Conservation (phyloP, 2,888 invertebrate genomes). For the Drosophila koepferae region DNA sequence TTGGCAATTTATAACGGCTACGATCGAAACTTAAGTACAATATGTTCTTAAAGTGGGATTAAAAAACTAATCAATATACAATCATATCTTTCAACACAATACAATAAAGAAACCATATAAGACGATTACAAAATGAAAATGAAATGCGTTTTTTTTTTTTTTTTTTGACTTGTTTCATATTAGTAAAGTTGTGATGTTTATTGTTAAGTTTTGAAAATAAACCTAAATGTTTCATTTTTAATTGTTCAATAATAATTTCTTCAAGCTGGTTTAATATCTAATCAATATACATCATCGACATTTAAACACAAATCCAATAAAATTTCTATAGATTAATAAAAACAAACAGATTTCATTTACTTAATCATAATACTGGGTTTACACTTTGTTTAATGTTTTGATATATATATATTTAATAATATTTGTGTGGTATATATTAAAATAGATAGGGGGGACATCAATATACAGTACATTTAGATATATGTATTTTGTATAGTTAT, state of each 20-base stretch:
- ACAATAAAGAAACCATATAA: constrained; percentile 27
- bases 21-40: constrained; percentile 59
- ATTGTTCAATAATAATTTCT: constrained; percentile 59
- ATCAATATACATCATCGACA: constrained; percentile 41
- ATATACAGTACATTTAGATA: constrained; percentile 23
- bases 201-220: constrained; percentile 15
- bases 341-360: constrained; percentile 44
- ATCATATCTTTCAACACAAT: constrained; percentile 16
- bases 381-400: constrained; percentile 25
- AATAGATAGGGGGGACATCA: constrained; percentile 30
- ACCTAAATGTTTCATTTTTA: constrained; percentile 38
- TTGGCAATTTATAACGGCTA: constrained; percentile 65
- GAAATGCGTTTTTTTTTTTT: too few relatives aligned
- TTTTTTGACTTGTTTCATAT: constrained; percentile 45
- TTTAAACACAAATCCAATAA: constrained; percentile 21
- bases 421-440: constrained; percentile 12
- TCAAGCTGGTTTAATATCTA: constrained; percentile 48
- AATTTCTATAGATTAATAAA: constrained; percentile 39
- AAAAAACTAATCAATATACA: constrained; percentile 46
- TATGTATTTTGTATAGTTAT: constrained; percentile 45
- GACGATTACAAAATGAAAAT: constrained; percentile 48
- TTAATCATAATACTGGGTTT: constrained; percentile 60
- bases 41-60: constrained; percentile 42
- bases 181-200: constrained; percentile 2
- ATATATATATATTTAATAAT: constrained; percentile 1